Evolutionary conservation across 2,113 vertebrate genomes (phyloP), one percentile per base, ranked within the genome.

Genomic region (Cyphomyrus plagiostoma): DNA sequence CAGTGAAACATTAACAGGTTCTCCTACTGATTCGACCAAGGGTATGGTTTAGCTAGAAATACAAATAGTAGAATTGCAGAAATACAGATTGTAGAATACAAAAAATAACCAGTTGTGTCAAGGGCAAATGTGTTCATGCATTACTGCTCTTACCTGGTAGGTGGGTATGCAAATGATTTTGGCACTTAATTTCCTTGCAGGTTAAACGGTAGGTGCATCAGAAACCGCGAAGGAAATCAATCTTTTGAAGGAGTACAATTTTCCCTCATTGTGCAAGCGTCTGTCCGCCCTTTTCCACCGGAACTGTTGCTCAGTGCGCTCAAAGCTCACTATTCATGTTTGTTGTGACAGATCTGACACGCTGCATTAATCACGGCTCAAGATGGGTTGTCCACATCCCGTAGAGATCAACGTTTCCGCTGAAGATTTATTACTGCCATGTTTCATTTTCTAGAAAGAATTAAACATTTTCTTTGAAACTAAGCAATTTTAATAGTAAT

Each of bases 271-370:
- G 48, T 23, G n/a, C 45, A 26, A 53, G 48, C 85, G 5, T 11
- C 48, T 50, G 35, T 8, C 21, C 3, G 45, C 9, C 1, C 82
- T 23, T 26, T 48, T 48, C 82, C 82, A 48, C 39, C 42, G 45
- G 42, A 45, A 46, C 82, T 23, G 42, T 4, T 42, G 35, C 17
- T 42, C 35, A 80, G 35, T 80, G 74, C 13, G 17, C 35, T 77
- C 70, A 6, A 35, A 39, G 35, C 70, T 77, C 74, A n/a, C 42
- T 48, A 84, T 84, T 84, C 82, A 48, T 17, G 35, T 80, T 80
- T 80, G 74, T 80, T 84, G 82, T 84, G 82, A 84, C 82, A 84
- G 82, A 23, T 21, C 39, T 48, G 82, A 84, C 39, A 82, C 77
- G 35, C 42, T 17, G 39, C 77, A 46, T 84, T 84, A 84, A 84